Evolutionary conservation across 2,888 invertebrate genomes (phyloP), one percentile per base, ranked within the genome.

Genomic region (Pollenia angustigena): DNA sequence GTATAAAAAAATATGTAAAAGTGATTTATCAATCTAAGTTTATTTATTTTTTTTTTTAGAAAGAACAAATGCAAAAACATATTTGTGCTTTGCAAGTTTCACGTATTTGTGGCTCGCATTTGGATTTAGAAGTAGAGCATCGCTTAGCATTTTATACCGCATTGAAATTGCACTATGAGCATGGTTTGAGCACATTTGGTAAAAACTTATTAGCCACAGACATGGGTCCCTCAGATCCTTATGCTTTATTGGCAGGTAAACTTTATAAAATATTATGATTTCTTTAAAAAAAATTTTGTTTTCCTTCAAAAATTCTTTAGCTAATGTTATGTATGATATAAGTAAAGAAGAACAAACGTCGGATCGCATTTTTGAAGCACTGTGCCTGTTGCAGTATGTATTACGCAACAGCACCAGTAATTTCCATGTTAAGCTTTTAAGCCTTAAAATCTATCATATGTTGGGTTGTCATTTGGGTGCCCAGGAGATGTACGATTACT

Each of bases 341-440:
- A 95, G 95, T 6, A 90, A 94, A 54, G 92, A 94, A 79, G 94
- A 94, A 68, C 92, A 94, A 56, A 94, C 94, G 86, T 94, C 95
- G 0, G 93, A 94, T 74, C 95, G 95, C 0, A 92, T 96, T 9
- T 93, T 96, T 23, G 95, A 95, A 86, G 96, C 96, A 0, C 92
- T 97, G 4, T 95, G 96, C 48, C 93, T 97, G 16, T 93, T 98
- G 86, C 97, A 98, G 90, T 94, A 95, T 91, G 95, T 96, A 48
- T 94, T 97, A 44, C 94, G 95, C 71, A 95, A 95, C 89, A 98
- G 98, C 90, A 97, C 97, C 0, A 96, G 97, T 88, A 98, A 98
- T 94, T 98, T 97, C 93, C 97, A 98, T 92, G 95, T 97, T 14
- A 98, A 98, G 93, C 94, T 99, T 89, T 94, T 98, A 60, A 95